Conservation (phyloP, 2,888 invertebrate genomes). For the Orthonychiurus folsomi region DNA sequence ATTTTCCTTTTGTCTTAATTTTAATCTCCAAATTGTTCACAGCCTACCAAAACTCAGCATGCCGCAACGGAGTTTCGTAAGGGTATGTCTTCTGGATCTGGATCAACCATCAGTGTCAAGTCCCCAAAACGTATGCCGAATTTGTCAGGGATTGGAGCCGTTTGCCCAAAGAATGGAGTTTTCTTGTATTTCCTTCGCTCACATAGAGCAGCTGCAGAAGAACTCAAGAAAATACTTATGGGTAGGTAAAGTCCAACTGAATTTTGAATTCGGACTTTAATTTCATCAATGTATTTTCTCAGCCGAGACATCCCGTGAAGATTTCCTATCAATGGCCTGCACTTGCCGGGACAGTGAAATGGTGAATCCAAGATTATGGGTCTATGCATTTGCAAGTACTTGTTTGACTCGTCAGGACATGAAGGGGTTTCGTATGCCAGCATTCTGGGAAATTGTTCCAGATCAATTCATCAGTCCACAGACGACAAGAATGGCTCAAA, state of each 20-base stretch:
- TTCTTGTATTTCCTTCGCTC: conserved; percentile 66
- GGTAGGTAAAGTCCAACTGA: conserved; percentile 46
- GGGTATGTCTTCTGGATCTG: not conserved
- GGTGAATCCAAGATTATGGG: conserved; percentile 65
- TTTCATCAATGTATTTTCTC: conserved; percentile 27
- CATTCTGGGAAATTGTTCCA: conserved; percentile 69
- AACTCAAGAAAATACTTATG: conserved; percentile 61
- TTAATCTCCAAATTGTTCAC: too few relatives aligned
- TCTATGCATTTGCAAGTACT: conserved; percentile 68
- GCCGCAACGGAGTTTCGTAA: conserved; percentile 3
- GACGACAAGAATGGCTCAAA: conserved; percentile 13
- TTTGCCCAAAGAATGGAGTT: conserved; percentile 21
- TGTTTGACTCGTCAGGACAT: conserved; percentile 65
- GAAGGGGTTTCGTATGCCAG: conserved; percentile 59
- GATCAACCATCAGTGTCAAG: not conserved
- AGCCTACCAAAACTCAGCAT: conserved; percentile 2
- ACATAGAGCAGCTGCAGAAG: conserved; percentile 61
- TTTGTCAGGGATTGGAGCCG: conserved; percentile 13
- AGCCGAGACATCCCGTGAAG: conserved; percentile 62
- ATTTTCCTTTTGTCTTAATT: too few relatives aligned
- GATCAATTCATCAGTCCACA: conserved; percentile 55
- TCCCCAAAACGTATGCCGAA: conserved; percentile 15
- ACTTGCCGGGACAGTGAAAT: conserved; percentile 50
- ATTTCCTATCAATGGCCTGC: conserved; percentile 60
- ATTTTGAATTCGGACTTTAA: not conserved